phyloP scores from a whole-genome alignment of 2,888 invertebrate genomes.

The Eulithis prunata region DNA sequence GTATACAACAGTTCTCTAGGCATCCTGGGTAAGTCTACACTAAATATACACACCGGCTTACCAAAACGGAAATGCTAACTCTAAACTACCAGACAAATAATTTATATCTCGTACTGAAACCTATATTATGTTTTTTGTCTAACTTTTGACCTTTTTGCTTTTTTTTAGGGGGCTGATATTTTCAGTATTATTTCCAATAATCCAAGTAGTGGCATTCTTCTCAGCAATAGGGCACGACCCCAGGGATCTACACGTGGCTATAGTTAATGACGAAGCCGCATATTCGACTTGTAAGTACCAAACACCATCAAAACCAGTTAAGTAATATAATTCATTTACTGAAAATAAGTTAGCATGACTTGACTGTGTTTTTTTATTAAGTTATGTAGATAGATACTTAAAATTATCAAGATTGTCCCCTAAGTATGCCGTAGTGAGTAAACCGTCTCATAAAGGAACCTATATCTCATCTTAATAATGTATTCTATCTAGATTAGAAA shows the following conservation, averaged over 20 bases:
- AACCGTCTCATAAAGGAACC: too few relatives aligned
- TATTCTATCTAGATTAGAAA: too few relatives aligned
- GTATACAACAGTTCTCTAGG: slow-evolving; percentile 87
- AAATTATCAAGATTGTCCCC: too few relatives aligned
- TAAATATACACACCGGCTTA: not conserved
- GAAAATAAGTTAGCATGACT: too few relatives aligned
- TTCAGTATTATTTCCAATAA: slow-evolving; percentile 91
- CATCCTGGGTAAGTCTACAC: slow-evolving; percentile 86
- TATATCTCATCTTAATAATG: too few relatives aligned
- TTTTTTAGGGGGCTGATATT: slow-evolving; percentile 90
- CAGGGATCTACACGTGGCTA: slow-evolving; percentile 87
- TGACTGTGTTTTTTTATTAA: too few relatives aligned
- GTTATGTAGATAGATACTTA: too few relatives aligned
- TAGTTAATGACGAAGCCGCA: slow-evolving; percentile 91
- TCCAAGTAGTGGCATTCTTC: slow-evolving; percentile 92
- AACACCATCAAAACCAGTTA: not conserved
- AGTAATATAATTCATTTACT: not conserved
- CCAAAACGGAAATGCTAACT: not conserved
- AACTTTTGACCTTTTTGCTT: slow-evolving; percentile 12
- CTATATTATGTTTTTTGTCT: too few relatives aligned
- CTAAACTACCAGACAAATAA: too few relatives aligned
- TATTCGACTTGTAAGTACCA: slow-evolving; percentile 66
- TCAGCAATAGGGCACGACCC: slow-evolving; percentile 92
- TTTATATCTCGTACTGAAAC: too few relatives aligned
- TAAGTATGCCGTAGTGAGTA: too few relatives aligned